Percentiles rank a stretch among this genome's conserved stretches.
phyloP scores from a whole-genome alignment of 2,113 vertebrate genomes.

The Phodopus roborovskii region DNA sequence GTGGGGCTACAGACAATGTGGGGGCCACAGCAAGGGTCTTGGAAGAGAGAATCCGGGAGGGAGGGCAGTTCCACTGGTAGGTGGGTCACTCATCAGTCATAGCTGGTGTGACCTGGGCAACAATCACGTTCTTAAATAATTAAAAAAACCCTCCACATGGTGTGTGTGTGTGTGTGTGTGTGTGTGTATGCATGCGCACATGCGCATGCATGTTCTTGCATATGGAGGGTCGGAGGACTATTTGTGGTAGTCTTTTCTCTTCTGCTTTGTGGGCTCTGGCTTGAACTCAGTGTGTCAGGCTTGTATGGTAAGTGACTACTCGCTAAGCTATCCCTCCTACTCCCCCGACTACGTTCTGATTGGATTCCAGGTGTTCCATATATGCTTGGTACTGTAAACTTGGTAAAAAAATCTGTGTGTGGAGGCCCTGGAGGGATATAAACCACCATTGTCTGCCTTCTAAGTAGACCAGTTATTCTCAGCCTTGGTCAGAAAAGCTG shows the following conservation, averaged over 20 bases:
- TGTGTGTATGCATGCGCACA: neutral
- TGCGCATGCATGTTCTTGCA: neutral
- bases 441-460: neutral
- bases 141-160: too few relatives aligned
- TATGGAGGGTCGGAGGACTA: neutral
- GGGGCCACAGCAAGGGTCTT: too few relatives aligned
- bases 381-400: neutral
- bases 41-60: too few relatives aligned
- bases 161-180: neutral
- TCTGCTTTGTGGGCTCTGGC: neutral
- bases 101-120: too few relatives aligned
- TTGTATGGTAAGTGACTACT: neutral
- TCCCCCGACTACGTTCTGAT: neutral
- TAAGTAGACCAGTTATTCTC: neutral
- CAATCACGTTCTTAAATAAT: too few relatives aligned
- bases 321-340: neutral
- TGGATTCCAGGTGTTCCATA: neutral
- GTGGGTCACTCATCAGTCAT: too few relatives aligned
- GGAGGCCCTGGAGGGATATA: neutral
- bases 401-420: neutral
- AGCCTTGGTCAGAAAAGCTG: neutral
- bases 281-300: neutral
- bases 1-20: too few relatives aligned
- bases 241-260: neutral
- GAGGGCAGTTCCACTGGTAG: too few relatives aligned